Evolutionary conservation across 2,113 vertebrate species (phyloP).

Genomic region (Caretta caretta): DNA sequence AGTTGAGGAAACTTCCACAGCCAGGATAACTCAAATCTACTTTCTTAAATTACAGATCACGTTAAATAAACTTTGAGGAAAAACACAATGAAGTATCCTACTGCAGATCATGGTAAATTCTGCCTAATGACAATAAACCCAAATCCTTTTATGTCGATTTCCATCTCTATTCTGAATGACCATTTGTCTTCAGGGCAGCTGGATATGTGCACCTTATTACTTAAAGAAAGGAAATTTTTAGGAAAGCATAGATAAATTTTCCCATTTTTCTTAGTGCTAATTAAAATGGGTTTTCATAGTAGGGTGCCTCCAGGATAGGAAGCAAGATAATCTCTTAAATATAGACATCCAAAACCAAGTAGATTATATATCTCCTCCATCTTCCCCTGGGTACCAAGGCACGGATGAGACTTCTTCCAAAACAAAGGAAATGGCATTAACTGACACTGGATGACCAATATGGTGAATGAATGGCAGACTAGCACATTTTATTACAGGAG

Average conservation of each 20-base stretch:
- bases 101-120: background rate
- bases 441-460: background rate
- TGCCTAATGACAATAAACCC: background rate
- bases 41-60: background rate
- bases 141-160: background rate
- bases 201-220: accelerated
- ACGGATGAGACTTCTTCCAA: background rate
- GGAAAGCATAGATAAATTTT: background rate
- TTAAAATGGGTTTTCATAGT: background rate
- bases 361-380: background rate
- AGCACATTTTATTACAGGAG: background rate
- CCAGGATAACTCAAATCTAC: background rate
- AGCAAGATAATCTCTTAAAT: background rate
- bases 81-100: background rate
- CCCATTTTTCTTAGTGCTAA: background rate
- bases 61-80: background rate
- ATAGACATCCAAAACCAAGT: background rate
- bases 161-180: background rate
- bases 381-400: background rate
- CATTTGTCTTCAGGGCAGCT: background rate
- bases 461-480: background rate
- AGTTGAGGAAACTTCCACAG: background rate
- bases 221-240: background rate
- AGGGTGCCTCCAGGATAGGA: background rate
- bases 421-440: background rate